Base-by-base conservation (phyloP, 2,797 vertebrate species). In the Phalloptychus januarius region DNA sequence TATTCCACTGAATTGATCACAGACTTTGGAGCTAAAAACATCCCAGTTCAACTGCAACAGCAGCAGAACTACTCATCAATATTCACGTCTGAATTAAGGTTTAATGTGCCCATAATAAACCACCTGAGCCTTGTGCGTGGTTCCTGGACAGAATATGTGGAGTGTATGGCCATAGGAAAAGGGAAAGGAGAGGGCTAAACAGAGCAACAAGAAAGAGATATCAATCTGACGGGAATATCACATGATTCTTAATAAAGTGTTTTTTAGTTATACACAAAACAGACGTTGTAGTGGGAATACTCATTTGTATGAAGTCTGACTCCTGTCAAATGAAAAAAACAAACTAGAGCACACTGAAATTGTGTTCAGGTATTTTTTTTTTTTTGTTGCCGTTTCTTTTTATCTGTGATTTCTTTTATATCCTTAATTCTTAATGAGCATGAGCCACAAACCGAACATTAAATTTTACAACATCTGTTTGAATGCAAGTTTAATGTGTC, bases 31-130 rank as follows among this genome's bases (percentile, higher is more conserved):
- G 63, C 20, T 20, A 38, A 65, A 65, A 38, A 7, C 1, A 8
- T 40, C 16, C 18, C 63, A 65, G 18, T 65, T 65, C 33, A 36
- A 38, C 33, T 76, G 83, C 69, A 78, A 78, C 63, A 76, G 77
- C 82, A 84, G 79, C 88, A 89, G 87, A 94, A 94, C 92, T 89
- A 79, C 91, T 94, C 89, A 95, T 95, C 87, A 93, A 90, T 83
- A 95, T 95, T 94, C 94, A 92, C 40, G 91, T 83, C 84, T 86
- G 87, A 91, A 89, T 93, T 91, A 89, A 86, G 84, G 79, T 85
- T 89, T 92, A 93, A 92, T 91, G 87, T 87, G 81, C 50, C 76
- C 65, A 80, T 92, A 91, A 94, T 93, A 75, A 74, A 83, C 91
- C 92, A 94, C 89, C 91, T 94, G 92, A 93, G 92, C 85, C 91